Conservation (phyloP, 2,888 invertebrate genomes). For the Cephus pulcher region DNA sequence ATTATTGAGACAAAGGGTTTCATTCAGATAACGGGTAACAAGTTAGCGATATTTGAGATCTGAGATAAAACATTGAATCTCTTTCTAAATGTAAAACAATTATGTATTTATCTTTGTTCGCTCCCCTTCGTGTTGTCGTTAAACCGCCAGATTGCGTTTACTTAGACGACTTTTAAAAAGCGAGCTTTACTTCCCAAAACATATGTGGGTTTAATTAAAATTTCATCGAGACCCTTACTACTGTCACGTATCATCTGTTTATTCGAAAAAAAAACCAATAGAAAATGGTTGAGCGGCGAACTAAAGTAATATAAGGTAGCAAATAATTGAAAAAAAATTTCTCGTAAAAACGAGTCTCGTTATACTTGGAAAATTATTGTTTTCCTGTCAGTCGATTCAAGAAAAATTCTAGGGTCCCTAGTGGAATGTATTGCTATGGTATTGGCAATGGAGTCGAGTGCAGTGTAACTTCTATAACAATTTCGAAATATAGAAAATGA, state of each 20-base stretch:
- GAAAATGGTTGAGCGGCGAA: not conserved
- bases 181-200: too few species aligned
- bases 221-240: not conserved
- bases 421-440: not conserved
- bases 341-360: not conserved
- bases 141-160: too few species aligned
- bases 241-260: not conserved
- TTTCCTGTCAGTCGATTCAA: not conserved
- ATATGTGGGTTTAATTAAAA: too few species aligned
- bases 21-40: too few species aligned
- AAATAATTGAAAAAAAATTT: not conserved
- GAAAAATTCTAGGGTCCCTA: too few species aligned
- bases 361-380: not conserved
- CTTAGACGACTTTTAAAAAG: too few species aligned
- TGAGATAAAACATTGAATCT: too few species aligned
- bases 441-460: not conserved
- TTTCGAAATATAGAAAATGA: not conserved
- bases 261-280: not conserved
- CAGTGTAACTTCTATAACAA: not conserved
- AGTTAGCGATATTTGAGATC: too few species aligned
- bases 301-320: not conserved
- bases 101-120: too few species aligned
- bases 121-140: too few species aligned
- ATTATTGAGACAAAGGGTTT: too few species aligned
- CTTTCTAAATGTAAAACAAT: too few species aligned